These are phyloP conservation scores for Nasonia longicornis DNA, from an alignment of 1,140 invertebrate species.

Conservation along the genomic window DNA sequence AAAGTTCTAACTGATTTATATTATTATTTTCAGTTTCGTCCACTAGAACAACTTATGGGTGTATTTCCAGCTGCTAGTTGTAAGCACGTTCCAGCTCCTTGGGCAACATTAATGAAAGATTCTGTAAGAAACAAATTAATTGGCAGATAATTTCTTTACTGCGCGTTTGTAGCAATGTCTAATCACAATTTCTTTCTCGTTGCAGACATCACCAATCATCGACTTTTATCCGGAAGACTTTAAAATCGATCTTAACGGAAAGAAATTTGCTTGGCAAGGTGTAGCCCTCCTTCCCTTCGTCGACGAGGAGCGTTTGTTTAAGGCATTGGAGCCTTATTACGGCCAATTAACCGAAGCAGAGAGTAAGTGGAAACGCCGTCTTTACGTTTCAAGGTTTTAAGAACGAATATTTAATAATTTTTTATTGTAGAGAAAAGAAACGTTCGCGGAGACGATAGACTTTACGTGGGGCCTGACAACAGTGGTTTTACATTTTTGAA, in stretches of 20 bases:
- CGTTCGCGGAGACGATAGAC: constrained; percentile 80
- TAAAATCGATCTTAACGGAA: constrained; percentile 99
- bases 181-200: constrained; percentile 47
- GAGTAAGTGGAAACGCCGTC: constrained; percentile 67
- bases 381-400: neutral
- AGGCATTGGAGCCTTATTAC: constrained; percentile 87
- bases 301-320: constrained; percentile 91
- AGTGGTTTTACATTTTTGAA: constrained; percentile 77
- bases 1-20: constrained; percentile 15
- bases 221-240: constrained; percentile 99
- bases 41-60: constrained; percentile 98
- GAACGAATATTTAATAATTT: constrained; percentile 5
- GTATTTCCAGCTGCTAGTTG: constrained; percentile 98
- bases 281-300: constrained; percentile 98
- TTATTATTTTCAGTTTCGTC: constrained; percentile 82
- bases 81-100: constrained; percentile 91
- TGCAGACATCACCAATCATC: constrained; percentile 92
- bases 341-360: constrained; percentile 84
- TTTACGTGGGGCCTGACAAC: constrained; percentile 83
- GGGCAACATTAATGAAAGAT: constrained; percentile 95
- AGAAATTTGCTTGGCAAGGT: constrained; percentile 99
- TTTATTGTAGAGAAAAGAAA: constrained; percentile 71
- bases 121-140: constrained; percentile 73
- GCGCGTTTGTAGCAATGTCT: neutral
- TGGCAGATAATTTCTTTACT: neutral